phyloP scores from a whole-genome alignment of 2,797 vertebrate species.

The Amblyraja radiata region DNA sequence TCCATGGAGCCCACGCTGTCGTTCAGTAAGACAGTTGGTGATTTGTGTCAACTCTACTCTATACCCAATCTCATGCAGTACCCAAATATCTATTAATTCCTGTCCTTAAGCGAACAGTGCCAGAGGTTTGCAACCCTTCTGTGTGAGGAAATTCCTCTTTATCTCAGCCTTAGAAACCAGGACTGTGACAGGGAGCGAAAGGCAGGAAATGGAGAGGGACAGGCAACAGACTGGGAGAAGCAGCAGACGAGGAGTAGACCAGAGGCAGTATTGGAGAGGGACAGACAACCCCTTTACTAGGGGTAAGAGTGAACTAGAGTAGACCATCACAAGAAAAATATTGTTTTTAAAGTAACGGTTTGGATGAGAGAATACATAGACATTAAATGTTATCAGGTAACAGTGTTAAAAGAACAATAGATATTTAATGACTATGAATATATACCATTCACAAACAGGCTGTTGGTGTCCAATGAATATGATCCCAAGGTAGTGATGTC shows the following conservation, averaged over 20 bases:
- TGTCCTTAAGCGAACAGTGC: too few species aligned
- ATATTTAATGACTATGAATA: neutral
- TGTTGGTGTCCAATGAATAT: conserved; percentile 17
- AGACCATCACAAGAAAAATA: neutral
- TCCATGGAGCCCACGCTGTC: too few species aligned
- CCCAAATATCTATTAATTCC: too few species aligned
- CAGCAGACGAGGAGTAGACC: neutral
- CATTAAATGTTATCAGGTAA: neutral
- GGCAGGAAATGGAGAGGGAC: neutral
- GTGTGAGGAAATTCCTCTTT: too few species aligned
- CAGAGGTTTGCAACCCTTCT: too few species aligned
- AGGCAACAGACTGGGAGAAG: neutral
- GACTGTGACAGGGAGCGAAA: too few species aligned
- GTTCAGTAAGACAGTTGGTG: too few species aligned
- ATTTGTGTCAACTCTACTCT: too few species aligned
- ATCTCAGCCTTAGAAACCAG: too few species aligned
- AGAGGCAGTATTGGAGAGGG: neutral
- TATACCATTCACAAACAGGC: conserved; percentile 26
- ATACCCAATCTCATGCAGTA: too few species aligned
- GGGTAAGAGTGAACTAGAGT: neutral
- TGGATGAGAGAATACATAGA: neutral
- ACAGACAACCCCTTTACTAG: neutral
- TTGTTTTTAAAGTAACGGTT: neutral
- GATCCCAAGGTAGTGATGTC: neutral
- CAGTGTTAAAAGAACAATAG: neutral